Evolutionary conservation across 2,797 vertebrate species (phyloP).

Genomic region (Anas bernieri): DNA sequence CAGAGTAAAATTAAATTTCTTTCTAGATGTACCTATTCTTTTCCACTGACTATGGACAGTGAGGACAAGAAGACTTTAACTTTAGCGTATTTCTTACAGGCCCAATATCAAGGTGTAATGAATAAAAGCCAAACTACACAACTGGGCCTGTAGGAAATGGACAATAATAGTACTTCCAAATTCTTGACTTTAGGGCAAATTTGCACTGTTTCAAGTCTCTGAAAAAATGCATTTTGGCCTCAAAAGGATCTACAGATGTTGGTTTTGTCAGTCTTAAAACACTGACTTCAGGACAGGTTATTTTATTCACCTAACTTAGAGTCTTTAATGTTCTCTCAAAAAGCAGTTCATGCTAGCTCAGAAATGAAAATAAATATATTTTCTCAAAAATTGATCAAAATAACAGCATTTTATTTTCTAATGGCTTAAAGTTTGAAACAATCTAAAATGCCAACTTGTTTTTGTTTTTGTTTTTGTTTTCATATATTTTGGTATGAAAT

Average conservation of each 20-base stretch:
- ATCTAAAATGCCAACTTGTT: background rate
- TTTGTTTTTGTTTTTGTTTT: background rate
- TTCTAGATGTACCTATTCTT: background rate
- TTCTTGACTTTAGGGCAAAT: background rate
- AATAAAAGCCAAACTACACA: background rate
- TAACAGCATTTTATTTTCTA: background rate
- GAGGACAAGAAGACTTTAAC: background rate
- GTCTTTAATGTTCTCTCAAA: background rate
- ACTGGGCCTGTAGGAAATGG: accelerated
- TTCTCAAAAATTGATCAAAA: background rate
- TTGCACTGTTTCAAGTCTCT: background rate
- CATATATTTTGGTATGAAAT: background rate
- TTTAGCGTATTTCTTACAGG: background rate
- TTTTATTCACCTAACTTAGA: background rate
- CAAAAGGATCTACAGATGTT: background rate
- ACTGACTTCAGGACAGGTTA: background rate
- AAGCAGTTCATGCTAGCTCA: background rate
- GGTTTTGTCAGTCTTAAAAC: background rate
- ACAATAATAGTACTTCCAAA: background rate
- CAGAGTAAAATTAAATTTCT: background rate
- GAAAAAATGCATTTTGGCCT: background rate
- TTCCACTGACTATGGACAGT: background rate
- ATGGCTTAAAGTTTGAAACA: background rate
- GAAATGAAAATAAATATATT: background rate
- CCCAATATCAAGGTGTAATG: background rate